Conservation (phyloP, 1,140 invertebrate species). For the Coptotermes formosanus region DNA sequence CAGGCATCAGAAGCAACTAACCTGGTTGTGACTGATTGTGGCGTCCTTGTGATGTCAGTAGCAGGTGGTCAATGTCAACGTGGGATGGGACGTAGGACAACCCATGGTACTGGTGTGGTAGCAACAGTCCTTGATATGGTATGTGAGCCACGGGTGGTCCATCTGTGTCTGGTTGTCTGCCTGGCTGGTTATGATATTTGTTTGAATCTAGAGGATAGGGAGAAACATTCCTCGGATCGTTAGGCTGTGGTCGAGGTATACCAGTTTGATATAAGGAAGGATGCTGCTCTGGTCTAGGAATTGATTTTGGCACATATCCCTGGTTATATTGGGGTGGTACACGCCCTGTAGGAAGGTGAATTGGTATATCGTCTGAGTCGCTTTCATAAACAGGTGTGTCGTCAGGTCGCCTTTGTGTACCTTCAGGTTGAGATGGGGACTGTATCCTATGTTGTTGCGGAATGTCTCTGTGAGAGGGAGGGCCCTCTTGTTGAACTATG, state of each 20-base stretch:
- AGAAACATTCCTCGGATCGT: not conserved
- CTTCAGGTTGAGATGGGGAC: not conserved
- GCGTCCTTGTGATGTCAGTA: conserved; percentile 34
- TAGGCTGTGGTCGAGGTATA: not conserved
- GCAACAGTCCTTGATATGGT: conserved; percentile 28
- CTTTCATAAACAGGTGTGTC: conserved; percentile 26
- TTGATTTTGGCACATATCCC: not conserved
- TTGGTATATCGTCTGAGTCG: conserved; percentile 34
- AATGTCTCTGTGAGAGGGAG: not conserved
- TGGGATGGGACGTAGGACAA: conserved; percentile 40
- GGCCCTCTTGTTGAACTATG: not conserved
- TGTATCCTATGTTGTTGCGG: conserved; percentile 24
- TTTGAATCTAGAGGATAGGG: not conserved
- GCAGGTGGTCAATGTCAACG: conserved; percentile 45
- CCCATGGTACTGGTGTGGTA: conserved; percentile 6
- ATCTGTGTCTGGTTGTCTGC: conserved; percentile 35
- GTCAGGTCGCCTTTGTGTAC: not conserved
- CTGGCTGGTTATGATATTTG: not conserved
- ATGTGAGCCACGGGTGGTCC: not conserved
- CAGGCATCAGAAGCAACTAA: conserved; percentile 37
- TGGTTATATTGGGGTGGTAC: conserved; percentile 39
- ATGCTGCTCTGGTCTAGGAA: not conserved
- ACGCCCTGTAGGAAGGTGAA: conserved; percentile 41
- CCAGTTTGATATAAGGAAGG: not conserved
- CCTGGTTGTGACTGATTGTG: conserved; percentile 33